A percentile compares a stretch with the other conserved stretches of the same genome.
Evolutionary conservation across 2,113 vertebrate genomes (phyloP).

Genomic region (Geococcyx californianus): DNA sequence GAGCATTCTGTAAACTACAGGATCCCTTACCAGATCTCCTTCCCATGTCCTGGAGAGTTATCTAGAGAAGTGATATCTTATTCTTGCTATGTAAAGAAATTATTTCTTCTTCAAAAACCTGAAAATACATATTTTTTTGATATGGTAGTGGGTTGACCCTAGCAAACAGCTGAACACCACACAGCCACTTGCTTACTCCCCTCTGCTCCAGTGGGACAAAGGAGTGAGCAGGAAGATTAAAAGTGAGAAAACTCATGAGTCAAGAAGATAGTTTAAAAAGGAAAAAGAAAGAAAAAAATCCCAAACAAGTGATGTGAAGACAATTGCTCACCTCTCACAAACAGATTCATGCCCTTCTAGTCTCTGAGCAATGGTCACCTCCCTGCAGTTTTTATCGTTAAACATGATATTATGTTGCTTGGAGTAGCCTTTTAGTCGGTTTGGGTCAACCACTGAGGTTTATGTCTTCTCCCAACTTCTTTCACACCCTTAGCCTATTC

Average conservation of each 20-base stretch:
- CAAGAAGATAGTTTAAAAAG: not conserved
- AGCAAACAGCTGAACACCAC: not conserved
- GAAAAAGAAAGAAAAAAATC: not conserved
- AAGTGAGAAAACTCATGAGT: not conserved
- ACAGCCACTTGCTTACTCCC: rapidly evolving
- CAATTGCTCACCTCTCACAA: not conserved
- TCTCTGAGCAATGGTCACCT: not conserved
- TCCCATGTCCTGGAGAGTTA: not conserved
- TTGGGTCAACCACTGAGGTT: not conserved
- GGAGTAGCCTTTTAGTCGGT: not conserved
- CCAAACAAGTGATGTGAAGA: not conserved
- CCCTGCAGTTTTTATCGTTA: not conserved
- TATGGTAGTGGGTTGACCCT: not conserved
- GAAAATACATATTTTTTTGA: not conserved
- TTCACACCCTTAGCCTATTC: not conserved
- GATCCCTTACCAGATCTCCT: not conserved
- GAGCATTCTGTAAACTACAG: not conserved
- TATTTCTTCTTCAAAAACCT: not conserved
- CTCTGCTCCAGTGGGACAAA: not conserved
- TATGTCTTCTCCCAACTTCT: not conserved
- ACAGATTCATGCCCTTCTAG: not conserved
- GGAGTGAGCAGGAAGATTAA: not conserved
- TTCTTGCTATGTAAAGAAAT: not conserved
- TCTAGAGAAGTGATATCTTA: not conserved
- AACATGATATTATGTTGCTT: not conserved